Base-by-base conservation (phyloP, 2,113 vertebrate species). In the Hippocampus comes region DNA sequence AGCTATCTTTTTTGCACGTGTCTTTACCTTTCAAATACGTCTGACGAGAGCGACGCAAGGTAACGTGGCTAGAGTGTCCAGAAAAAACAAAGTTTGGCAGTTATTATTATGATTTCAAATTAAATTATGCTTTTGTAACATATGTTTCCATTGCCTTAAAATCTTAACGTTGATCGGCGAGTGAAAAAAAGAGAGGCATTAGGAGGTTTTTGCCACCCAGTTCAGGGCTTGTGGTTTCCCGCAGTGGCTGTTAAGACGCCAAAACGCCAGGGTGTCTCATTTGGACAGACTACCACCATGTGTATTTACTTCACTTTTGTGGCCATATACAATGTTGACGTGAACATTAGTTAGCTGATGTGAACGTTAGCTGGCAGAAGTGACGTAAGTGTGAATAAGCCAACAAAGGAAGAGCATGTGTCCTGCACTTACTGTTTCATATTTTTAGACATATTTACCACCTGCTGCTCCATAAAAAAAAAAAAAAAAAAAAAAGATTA, bases 201-300 rank as follows among this genome's bases (percentile, higher is more conserved):
- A 23, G 41, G 41, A 61, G 30, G 3, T 20, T 34, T 3, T n/a
- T 43, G 38, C 9, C 59, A 34, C 38, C 34, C n/a, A 15, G 63
- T n/a, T 65, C 4, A n/a, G 12, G 38, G 34, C 20, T 23, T 42
- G 20, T n/a, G 11, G 63, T 20, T 17, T 42, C 21, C 63, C 3
- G 61, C 34, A 15, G 61, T 9, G 9, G 21, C n/a, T 6, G 41
- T n/a, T 23, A 17, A 14, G 41, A 14, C 41, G 63, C 41, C 63
- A n/a, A 65, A 46, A 65, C 63, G 15, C 41, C 41, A 65, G 42
- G 63, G n/a, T 25, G 63, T 46, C 41, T 65, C 63, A 23, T 64
- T 64, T 41, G 63, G 21, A 41, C 34, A 38, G 60, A 41, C 30
- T 23, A 11, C 55, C 55, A 12, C 21, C 55, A 59, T 27, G 5